A percentile compares a stretch with the other conserved stretches of the same genome.
These are phyloP conservation scores for Coregonus sp. DNA, from an alignment of 2,797 vertebrate genomes.

Conservation along the genomic window DNA sequence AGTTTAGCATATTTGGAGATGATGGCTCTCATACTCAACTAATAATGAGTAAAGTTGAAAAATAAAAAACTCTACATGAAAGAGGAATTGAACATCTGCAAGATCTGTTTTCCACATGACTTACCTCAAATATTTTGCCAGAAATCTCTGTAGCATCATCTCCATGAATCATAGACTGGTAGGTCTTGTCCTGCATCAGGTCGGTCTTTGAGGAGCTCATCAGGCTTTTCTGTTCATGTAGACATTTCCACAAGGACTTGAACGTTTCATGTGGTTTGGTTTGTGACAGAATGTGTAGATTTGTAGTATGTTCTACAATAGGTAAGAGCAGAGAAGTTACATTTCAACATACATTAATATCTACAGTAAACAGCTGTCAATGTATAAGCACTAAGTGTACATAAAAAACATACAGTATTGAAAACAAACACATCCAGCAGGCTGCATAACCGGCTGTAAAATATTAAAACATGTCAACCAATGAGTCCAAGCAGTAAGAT, in stretches of 20 bases:
- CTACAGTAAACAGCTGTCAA: neutral
- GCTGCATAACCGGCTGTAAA: neutral
- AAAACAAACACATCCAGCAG: too few species aligned
- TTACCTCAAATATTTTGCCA: slow-evolving; percentile 13
- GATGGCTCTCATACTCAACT: too few species aligned
- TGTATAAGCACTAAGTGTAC: neutral
- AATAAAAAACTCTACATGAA: too few species aligned
- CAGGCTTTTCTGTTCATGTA: neutral
- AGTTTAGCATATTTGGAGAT: too few species aligned
- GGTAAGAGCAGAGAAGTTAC: neutral
- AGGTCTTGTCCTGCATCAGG: neutral
- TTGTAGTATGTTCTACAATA: neutral
- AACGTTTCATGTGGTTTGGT: neutral
- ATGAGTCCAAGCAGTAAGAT: neutral
- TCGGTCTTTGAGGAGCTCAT: neutral
- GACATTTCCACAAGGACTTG: neutral
- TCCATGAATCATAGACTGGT: neutral
- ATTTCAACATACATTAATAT: neutral
- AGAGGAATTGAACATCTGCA: too few species aligned
- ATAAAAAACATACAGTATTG: neutral
- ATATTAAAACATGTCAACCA: neutral
- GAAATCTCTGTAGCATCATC: neutral
- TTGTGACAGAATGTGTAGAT: neutral
- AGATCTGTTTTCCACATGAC: neutral
- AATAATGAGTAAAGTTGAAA: too few species aligned